phyloP scores from a whole-genome alignment of 2,797 vertebrate species.

The Sternarchorhynchus goeldii region DNA sequence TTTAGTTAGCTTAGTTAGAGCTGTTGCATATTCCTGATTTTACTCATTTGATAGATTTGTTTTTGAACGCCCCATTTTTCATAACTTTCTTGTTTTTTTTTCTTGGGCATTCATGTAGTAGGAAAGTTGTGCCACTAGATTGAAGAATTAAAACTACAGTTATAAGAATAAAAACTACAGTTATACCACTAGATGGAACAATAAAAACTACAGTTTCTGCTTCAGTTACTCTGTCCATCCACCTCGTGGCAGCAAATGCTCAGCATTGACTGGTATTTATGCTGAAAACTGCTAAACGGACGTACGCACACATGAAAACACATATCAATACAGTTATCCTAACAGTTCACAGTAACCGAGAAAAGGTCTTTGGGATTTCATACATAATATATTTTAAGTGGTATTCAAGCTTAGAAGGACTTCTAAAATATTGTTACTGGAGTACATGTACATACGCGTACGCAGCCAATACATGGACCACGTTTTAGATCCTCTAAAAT shows the following conservation, averaged over 20 bases:
- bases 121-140: background rate
- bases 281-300: background rate
- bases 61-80: background rate
- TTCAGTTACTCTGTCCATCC: background rate
- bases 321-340: background rate
- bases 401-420: too few relatives aligned
- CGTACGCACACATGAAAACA: background rate
- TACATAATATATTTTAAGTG: too few relatives aligned
- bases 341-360: background rate
- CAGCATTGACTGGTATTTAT: background rate
- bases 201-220: background rate
- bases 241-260: conserved; percentile 1
- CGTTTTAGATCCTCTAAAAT: too few relatives aligned
- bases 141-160: background rate
- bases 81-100: background rate
- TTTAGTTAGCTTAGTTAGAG: too few relatives aligned
- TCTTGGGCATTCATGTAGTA: background rate
- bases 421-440: too few relatives aligned
- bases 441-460: too few relatives aligned
- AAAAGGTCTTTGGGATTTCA: background rate
- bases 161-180: too few relatives aligned
- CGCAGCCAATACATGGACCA: too few relatives aligned
- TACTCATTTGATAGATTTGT: background rate
- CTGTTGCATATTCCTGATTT: background rate
- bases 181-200: conserved; percentile 13